Percentiles rank a stretch among this genome's conserved stretches.
These are phyloP conservation scores for Cydia fagiglandana DNA, from an alignment of 1,140 invertebrate genomes.

Conservation along the genomic window DNA sequence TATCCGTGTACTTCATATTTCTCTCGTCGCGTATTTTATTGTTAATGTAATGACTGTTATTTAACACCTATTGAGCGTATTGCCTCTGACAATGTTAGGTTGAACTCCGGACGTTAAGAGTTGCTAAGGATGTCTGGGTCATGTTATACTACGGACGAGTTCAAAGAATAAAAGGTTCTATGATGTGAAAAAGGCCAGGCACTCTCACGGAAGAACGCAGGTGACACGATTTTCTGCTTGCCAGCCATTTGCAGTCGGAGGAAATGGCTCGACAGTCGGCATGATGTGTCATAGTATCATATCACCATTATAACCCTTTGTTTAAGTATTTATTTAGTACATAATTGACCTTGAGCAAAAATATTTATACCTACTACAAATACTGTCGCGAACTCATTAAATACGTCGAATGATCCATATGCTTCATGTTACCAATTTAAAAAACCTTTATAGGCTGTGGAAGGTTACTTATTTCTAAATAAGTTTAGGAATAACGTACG, in stretches of 20 bases:
- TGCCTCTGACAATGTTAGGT: background rate
- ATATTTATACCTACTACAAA: no score
- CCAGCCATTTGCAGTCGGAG: background rate
- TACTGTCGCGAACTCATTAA: no score
- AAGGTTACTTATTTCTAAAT: no score
- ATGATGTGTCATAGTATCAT: background rate
- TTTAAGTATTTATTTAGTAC: background rate
- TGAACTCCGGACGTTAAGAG: background rate
- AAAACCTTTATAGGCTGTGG: no score
- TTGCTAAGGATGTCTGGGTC: background rate
- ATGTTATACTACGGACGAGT: background rate
- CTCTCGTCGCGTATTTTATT: background rate
- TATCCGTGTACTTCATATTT: constrained; percentile 7
- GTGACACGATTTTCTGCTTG: background rate
- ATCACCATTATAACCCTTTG: background rate
- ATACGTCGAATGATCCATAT: no score
- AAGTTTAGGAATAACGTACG: no score
- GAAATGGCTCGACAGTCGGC: background rate
- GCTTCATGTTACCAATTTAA: no score
- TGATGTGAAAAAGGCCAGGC: background rate
- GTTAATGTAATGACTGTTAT: background rate
- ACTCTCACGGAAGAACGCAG: background rate
- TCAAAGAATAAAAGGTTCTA: background rate
- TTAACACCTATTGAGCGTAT: background rate
- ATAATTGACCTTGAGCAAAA: no score